A percentile compares a stretch with the other conserved stretches of the same genome.
Evolutionary conservation across 2,113 vertebrate genomes (phyloP).

Genomic region (Pagrus major): DNA sequence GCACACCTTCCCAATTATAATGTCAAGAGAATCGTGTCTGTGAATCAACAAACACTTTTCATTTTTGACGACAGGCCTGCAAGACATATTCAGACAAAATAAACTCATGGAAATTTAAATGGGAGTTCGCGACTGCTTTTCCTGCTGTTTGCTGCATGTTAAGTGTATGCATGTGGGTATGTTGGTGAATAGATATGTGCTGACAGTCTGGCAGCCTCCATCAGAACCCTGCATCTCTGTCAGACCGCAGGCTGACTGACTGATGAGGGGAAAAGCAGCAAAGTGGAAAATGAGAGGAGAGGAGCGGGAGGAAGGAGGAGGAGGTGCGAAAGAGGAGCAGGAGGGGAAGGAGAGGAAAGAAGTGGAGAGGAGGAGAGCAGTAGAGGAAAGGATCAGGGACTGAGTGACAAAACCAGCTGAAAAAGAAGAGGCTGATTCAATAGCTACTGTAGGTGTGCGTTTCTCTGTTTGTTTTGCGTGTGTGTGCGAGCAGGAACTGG

Average conservation of each 20-base stretch:
- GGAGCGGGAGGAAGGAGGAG: constrained; percentile 30
- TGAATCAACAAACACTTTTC: constrained; percentile 64
- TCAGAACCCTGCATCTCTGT: constrained; percentile 64
- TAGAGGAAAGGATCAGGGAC: background rate
- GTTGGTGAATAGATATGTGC: constrained; percentile 65
- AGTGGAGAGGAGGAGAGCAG: constrained; percentile 31
- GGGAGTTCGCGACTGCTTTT: background rate
- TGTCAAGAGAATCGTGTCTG: constrained; percentile 57
- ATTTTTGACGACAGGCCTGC: constrained; percentile 47
- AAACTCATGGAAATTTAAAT: constrained; percentile 53
- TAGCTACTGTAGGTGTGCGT: constrained; percentile 21
- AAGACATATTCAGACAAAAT: constrained; percentile 50
- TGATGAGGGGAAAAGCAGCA: constrained; percentile 68
- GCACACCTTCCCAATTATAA: constrained; percentile 63
- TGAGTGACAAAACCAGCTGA: constrained; percentile 16
- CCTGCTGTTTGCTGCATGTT: constrained; percentile 43
- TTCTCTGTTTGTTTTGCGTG: constrained; percentile 40
- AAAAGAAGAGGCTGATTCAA: constrained; percentile 29
- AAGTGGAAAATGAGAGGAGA: constrained; percentile 63
- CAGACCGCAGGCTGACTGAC: constrained; percentile 64
- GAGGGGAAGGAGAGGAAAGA: constrained; percentile 19
- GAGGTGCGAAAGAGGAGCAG: constrained; percentile 29
- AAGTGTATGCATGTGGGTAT: constrained; percentile 52
- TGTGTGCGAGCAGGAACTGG: constrained; percentile 23
- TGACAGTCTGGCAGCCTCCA: constrained; percentile 73